Evolutionary conservation across 1,140 invertebrate species (phyloP), one percentile per base, ranked within the genome.

Genomic region (Watersipora subatra): DNA sequence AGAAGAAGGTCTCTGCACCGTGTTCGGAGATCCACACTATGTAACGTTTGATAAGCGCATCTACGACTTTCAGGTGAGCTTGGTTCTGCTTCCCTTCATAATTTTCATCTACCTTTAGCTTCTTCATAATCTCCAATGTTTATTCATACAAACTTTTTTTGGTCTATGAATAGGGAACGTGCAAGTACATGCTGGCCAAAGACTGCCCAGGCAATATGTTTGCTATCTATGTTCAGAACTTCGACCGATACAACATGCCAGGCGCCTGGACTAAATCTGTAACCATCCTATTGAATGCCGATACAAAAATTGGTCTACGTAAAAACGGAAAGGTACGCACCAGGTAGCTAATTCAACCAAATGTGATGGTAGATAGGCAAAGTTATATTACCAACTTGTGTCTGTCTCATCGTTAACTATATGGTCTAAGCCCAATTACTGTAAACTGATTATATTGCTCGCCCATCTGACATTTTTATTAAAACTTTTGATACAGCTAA

Each of bases 11-110:
- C 87, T 91, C 0, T 95, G 92, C 75, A 91, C 90, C 0, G 91
- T 93, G 0, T 95, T 92, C 73, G 92, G 92, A 0, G 92, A 95
- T 79, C 91, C 92, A 0, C 92, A 95, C 73, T 95, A 94, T 75
- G 86, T 88, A 69, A 93, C 91, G 3, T 97, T 94, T 73, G 93
- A 97, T 72, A 91, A 92, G n/a, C 88, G 89, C 72, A 89, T 92
- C 70, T 97, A 89, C 77, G 93, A 88, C 73, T 96, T 94, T 74
- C 91, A 93, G 34, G 34, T 46, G n/a, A 70, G 75, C 70, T 26
- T 93, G 91, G 75, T 90, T 89, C 72, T 88, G 90, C 69, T 94
- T 88, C 75, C 92, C 87, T 71, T 93, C 92, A 73, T 89, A 91
- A 70, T 75, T 71, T n/a, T n/a, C n/a, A n/a, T n/a, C n/a, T n/a